Conservation (phyloP, 2,113 vertebrate genomes). For the Ptilonorhynchus violaceus region DNA sequence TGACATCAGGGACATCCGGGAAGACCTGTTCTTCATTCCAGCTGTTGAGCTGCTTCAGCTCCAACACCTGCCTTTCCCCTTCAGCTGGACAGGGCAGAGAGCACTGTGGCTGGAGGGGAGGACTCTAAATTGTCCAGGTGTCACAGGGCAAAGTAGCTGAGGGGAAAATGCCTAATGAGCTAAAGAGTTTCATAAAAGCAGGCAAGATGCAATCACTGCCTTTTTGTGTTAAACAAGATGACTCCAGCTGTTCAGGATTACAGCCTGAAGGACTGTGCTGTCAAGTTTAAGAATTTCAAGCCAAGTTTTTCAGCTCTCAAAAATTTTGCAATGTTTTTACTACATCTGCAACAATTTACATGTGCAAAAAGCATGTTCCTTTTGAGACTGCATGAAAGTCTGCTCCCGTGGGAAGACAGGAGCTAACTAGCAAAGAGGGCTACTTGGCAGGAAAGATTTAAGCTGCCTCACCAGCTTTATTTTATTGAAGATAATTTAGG, state of each 20-base stretch:
- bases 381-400: neutral
- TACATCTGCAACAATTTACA: neutral
- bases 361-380: neutral
- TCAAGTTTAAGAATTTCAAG: neutral
- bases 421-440: neutral
- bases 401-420: neutral
- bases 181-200: neutral
- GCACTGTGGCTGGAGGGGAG: neutral
- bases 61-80: neutral
- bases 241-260: conserved; percentile 27
- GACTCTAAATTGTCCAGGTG: neutral
- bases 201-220: neutral
- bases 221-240: neutral
- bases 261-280: conserved; percentile 9
- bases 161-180: neutral
- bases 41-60: neutral
- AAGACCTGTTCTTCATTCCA: neutral
- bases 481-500: neutral
- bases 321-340: neutral
- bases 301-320: conserved; percentile 10
- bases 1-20: neutral
- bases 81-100: neutral
- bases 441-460: neutral
- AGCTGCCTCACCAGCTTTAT: neutral
- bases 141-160: neutral